Evolutionary conservation across 2,888 invertebrate species (phyloP).

Genomic region (Drosophila mayaguana): DNA sequence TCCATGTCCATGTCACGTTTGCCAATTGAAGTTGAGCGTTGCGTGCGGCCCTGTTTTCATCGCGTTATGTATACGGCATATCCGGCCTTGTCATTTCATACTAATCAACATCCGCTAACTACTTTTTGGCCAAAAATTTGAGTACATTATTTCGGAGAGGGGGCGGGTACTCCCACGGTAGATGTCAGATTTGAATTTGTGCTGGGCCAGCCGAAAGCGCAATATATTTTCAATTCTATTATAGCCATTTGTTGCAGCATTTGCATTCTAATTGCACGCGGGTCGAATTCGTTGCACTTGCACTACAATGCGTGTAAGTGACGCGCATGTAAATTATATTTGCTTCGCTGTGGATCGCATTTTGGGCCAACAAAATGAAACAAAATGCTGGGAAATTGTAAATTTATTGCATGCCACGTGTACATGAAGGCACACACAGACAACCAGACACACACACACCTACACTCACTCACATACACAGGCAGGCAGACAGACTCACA

Average conservation of each 20-base stretch:
- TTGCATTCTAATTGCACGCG: conserved; percentile 41
- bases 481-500: not conserved
- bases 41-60: conserved; percentile 3
- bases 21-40: not conserved
- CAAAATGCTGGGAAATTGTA: conserved; percentile 61
- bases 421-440: not conserved
- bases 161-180: not conserved
- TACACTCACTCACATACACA: too few species aligned
- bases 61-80: conserved; percentile 44
- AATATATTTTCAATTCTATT: conserved; percentile 41
- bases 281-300: conserved; percentile 20
- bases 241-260: conserved; percentile 37
- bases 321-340: conserved; percentile 75
- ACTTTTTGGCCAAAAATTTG: conserved; percentile 35
- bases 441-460: not conserved
- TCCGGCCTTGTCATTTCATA: conserved; percentile 78
- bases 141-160: conserved; percentile 23
- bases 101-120: conserved; percentile 79
- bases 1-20: not conserved
- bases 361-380: conserved; percentile 28
- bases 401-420: conserved; percentile 65
- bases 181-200: conserved; percentile 11
- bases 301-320: conserved; percentile 57
- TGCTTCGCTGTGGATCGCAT: conserved; percentile 47
- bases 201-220: conserved; percentile 6